These are phyloP conservation scores for Drosophila mayri DNA, from an alignment of 1,140 invertebrate species.

Conservation along the genomic window DNA sequence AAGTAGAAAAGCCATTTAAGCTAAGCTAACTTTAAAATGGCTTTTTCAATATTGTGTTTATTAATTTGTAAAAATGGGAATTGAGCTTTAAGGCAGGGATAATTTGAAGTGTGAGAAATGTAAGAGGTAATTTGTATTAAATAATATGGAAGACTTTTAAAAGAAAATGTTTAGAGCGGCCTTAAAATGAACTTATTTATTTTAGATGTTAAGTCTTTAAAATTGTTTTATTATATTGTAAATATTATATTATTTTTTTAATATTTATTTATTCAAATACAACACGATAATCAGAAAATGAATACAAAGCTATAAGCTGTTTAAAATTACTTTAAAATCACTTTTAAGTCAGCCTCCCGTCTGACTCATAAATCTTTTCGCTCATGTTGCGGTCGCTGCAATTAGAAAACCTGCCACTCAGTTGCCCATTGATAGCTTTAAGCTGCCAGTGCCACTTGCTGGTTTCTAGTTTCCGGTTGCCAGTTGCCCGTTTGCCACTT, in stretches of 20 bases:
- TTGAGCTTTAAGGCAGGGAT: too few species aligned
- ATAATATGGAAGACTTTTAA: neutral
- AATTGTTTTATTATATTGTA: neutral
- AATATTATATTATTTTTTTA: too few species aligned
- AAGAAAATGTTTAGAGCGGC: too few species aligned
- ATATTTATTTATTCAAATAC: neutral
- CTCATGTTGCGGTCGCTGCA: conserved; percentile 32
- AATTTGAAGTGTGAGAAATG: neutral
- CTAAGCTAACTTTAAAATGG: neutral
- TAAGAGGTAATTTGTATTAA: too few species aligned
- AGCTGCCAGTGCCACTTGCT: conserved; percentile 46
- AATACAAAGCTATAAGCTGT: neutral
- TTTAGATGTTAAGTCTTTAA: neutral
- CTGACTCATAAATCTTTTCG: conserved; percentile 33
- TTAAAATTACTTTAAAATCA: conserved; percentile 3
- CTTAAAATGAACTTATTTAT: accelerated
- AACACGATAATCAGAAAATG: neutral
- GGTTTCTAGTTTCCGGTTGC: conserved; percentile 37
- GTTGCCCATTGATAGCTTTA: conserved; percentile 61
- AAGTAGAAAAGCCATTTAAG: neutral
- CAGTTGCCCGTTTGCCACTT: conserved; percentile 23
- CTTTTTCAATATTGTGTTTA: neutral
- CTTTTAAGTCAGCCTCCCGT: neutral
- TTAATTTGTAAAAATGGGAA: neutral
- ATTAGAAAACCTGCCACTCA: conserved; percentile 65